Conservation (phyloP, 1,140 invertebrate genomes). For the Lepidurus couesii region DNA sequence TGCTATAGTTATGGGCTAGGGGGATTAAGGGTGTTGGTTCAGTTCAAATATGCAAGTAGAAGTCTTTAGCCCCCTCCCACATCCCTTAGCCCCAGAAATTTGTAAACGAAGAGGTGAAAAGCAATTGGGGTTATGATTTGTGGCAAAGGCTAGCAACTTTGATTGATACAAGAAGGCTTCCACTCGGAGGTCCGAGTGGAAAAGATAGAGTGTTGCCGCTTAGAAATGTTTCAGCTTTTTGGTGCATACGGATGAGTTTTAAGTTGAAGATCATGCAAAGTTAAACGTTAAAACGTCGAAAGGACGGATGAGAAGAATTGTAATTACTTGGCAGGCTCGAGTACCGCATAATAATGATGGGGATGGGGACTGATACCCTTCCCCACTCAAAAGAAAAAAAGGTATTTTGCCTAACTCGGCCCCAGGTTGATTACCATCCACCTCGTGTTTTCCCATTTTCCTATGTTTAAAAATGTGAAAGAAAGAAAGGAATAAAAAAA, state of each 20-base stretch:
- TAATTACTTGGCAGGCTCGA: not conserved
- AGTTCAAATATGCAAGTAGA: not conserved
- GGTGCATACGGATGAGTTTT: not conserved
- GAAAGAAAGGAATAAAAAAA: not conserved
- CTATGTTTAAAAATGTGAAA: not conserved
- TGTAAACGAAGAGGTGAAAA: too few relatives aligned
- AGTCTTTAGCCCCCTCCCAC: too few relatives aligned
- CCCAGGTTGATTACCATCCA: not conserved
- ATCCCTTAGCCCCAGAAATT: too few relatives aligned
- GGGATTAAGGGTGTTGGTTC: not conserved
- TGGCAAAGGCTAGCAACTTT: too few relatives aligned
- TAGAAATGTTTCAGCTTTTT: too few relatives aligned
- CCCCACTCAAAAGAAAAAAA: not conserved
- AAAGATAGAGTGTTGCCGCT: too few relatives aligned
- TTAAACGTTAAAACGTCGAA: not conserved
- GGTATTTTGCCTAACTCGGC: not conserved
- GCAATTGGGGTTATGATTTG: too few relatives aligned
- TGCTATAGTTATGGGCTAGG: too few relatives aligned
- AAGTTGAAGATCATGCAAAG: slow-evolving; percentile 5
- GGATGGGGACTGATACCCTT: not conserved
- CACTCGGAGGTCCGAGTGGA: too few relatives aligned
- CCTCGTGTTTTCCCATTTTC: not conserved
- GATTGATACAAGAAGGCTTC: too few relatives aligned
- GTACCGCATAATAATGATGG: not conserved
- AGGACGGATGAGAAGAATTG: not conserved